Base-by-base conservation (phyloP, 2,797 vertebrate species). In the Pterois miles region DNA sequence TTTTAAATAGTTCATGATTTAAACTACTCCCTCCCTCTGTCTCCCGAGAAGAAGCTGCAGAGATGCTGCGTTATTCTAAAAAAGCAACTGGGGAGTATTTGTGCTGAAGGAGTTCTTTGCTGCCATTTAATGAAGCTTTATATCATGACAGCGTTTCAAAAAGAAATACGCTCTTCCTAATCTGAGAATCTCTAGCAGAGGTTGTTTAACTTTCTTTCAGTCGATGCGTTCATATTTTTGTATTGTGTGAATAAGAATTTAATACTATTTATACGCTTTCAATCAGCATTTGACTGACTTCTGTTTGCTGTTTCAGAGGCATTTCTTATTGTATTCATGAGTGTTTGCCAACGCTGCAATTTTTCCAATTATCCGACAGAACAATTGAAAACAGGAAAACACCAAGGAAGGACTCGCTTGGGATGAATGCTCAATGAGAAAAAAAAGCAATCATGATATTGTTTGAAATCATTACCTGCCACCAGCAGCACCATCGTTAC, bases 1-100 rank as follows among this genome's bases (percentile, higher is more conserved):
- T 77, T 91, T 88, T 82, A 84, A 88, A 88, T 65, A 69, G 65
- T 78, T 50, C 25, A 12, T 62, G 73, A 83, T 88, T 88, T 81
- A 73, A 86, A 85, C 11, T 40, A n/a, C 74, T 60, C n/a, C 11
- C 59, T 23, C 31, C 20, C 14, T 65, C 73, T 43, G 34, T 80
- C 58, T 86, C 78, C 78, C 20, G 50, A 65, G 64, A 84, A 78
- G 76, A 27, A 40, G 71, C 70, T 72, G 63, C 20, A 56, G 80
- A 85, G 77, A 85, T 48, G 56, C 74, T 75, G 43, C 23, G 66
- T 70, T 82, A 46, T 70, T 83, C 43, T 87, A 70, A 89, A 89
- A 46, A 83, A 85, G 78, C 70, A 71, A 52, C 77, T 2, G 0
- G 88, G 82, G 87, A 84, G 71, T 69, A 25, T 86, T 89, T 88